Conservation (phyloP, 2,888 invertebrate genomes). For the Zhengitettix transpicula region DNA sequence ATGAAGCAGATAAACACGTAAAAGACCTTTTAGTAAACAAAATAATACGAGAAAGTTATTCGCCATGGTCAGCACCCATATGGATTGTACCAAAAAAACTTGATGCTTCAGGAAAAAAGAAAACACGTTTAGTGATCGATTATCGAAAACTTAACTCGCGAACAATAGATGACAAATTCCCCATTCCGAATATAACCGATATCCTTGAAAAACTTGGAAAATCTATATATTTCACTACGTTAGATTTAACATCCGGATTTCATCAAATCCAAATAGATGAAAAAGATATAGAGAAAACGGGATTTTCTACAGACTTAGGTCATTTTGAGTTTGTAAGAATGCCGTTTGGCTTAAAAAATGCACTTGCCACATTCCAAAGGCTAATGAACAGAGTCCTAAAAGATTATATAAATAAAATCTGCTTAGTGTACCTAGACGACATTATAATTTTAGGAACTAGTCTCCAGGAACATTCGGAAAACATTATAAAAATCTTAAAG, state of each 20-base stretch:
- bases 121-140: neutral
- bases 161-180: neutral
- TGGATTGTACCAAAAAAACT: too few relatives aligned
- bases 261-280: neutral
- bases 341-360: neutral
- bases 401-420: neutral
- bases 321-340: neutral
- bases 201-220: neutral
- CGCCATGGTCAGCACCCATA: too few relatives aligned
- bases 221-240: neutral
- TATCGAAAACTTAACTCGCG: neutral
- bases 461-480: neutral
- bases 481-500: neutral
- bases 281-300: neutral
- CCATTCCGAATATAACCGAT: neutral
- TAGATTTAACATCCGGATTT: neutral
- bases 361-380: neutral
- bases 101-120: too few relatives aligned
- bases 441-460: neutral
- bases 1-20: too few relatives aligned
- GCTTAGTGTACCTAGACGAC: neutral
- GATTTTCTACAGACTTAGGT: neutral
- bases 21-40: too few relatives aligned
- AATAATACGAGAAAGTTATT: too few relatives aligned
- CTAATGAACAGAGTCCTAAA: neutral